Percentiles rank a stretch among this genome's conserved stretches.
These are phyloP conservation scores for Morpho helenor DNA, from an alignment of 2,888 invertebrate genomes.

Conservation along the genomic window DNA sequence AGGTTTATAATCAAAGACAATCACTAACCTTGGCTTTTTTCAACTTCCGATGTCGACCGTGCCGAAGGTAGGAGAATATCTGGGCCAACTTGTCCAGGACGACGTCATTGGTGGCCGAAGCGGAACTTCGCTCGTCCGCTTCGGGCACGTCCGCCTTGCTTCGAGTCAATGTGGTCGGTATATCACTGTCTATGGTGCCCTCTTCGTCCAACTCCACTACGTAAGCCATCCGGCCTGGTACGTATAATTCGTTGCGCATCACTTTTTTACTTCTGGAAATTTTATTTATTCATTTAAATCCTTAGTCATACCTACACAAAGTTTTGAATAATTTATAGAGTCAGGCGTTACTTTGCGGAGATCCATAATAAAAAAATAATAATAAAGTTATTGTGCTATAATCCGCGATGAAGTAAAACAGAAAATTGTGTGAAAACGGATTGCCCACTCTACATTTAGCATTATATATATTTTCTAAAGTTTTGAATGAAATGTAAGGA, in stretches of 20 bases:
- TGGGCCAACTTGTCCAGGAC: constrained; percentile 98
- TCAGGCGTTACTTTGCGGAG: too few relatives aligned
- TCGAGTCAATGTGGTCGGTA: constrained; percentile 96
- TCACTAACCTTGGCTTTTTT: constrained; percentile 82
- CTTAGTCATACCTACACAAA: too few relatives aligned
- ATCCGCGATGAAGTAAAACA: too few relatives aligned
- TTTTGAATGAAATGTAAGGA: too few relatives aligned
- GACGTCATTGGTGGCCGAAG: constrained; percentile 84
- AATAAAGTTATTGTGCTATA: too few relatives aligned
- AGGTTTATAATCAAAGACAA: too few relatives aligned
- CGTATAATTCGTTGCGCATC: constrained; percentile 93
- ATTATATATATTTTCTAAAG: too few relatives aligned
- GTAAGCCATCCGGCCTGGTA: constrained; percentile 98
- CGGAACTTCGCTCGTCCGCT: constrained; percentile 75
- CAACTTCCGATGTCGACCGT: constrained; percentile 87
- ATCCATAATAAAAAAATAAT: too few relatives aligned
- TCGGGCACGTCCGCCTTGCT: constrained; percentile 95
- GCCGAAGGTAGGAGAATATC: constrained; percentile 95
- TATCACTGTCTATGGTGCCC: constrained; percentile 83
- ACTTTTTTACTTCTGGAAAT: constrained; percentile 83
- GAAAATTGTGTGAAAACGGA: too few relatives aligned
- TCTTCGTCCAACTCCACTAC: constrained; percentile 97
- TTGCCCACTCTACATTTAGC: too few relatives aligned
- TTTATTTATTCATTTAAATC: too few relatives aligned
- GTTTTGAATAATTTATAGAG: too few relatives aligned